Evolutionary conservation across 2,113 vertebrate genomes (phyloP).

Genomic region (Struthio camelus): DNA sequence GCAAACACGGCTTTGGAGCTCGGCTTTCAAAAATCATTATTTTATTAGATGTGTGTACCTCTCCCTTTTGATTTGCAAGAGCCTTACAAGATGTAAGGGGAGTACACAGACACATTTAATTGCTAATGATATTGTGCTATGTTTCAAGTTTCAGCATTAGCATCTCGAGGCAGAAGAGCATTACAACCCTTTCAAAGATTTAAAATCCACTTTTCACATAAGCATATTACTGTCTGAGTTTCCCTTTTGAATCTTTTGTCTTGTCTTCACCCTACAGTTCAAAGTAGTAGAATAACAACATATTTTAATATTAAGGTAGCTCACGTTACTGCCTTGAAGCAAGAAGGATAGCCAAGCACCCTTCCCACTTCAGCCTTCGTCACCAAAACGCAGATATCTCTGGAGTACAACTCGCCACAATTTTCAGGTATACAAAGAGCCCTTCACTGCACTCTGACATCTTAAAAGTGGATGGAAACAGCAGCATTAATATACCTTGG

Average conservation of each 20-base stretch:
- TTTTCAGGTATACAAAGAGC: neutral
- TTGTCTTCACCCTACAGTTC: slow-evolving; percentile 13
- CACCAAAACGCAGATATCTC: neutral
- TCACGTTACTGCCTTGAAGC: neutral
- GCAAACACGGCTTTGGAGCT: slow-evolving; percentile 32
- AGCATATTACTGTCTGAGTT: neutral
- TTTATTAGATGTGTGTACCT: slow-evolving; percentile 28
- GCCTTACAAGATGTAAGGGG: slow-evolving; percentile 32
- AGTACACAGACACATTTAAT: slow-evolving; percentile 21
- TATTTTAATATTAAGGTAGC: slow-evolving; percentile 25
- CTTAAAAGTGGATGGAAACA: neutral
- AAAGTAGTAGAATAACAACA: slow-evolving; percentile 18
- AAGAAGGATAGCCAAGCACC: neutral
- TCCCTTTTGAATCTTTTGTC: slow-evolving; percentile 6
- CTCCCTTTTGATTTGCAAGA: slow-evolving; percentile 33
- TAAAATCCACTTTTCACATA: neutral
- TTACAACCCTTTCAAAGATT: slow-evolving; percentile 37
- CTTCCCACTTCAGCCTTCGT: neutral
- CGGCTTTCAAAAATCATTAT: slow-evolving; percentile 36
- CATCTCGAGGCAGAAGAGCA: slow-evolving; percentile 40
- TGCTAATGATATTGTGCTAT: slow-evolving; percentile 38
- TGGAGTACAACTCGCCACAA: accelerated
- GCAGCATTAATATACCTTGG: neutral
- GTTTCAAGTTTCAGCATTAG: slow-evolving; percentile 54
- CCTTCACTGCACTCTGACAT: neutral